Percentiles rank a stretch among this genome's conserved stretches.
Evolutionary conservation across 2,888 invertebrate genomes (phyloP).

Genomic region (Stictocephala bisonia): DNA sequence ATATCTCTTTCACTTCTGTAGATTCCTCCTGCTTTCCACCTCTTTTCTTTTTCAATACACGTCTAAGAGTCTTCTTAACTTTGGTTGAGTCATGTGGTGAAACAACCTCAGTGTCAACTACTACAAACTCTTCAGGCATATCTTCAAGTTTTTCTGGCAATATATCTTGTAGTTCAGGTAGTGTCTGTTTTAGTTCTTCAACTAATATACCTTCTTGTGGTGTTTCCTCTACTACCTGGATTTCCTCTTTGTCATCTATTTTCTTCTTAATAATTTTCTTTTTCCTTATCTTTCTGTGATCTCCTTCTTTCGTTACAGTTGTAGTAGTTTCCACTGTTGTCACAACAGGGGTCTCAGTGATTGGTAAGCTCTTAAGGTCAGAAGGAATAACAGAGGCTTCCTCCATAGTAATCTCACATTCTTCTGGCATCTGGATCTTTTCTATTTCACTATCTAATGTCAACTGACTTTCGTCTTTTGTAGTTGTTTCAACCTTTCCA

Average conservation of each 20-base stretch:
- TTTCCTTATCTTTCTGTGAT: conserved; percentile 55
- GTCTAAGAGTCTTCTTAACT: conserved; percentile 46
- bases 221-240: neutral
- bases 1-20: too few relatives aligned
- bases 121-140: neutral
- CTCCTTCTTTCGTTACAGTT: conserved; percentile 15
- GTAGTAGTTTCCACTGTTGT: conserved; percentile 19
- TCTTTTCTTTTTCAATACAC: conserved; percentile 46
- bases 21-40: conserved; percentile 12
- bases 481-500: conserved; percentile 50
- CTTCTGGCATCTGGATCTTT: too few relatives aligned
- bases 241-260: neutral
- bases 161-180: neutral
- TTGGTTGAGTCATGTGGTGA: conserved; percentile 15
- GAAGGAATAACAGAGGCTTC: too few relatives aligned
- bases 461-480: too few relatives aligned
- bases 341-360: too few relatives aligned
- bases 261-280: conserved; percentile 37
- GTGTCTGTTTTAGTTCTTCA: neutral
- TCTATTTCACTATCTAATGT: too few relatives aligned
- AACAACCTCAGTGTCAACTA: conserved; percentile 60
- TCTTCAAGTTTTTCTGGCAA: neutral
- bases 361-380: too few relatives aligned
- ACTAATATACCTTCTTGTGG: neutral
- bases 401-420: too few relatives aligned